These are phyloP conservation scores for Gonioctena quinquepunctata DNA, from an alignment of 1,140 invertebrate species.

Conservation along the genomic window DNA sequence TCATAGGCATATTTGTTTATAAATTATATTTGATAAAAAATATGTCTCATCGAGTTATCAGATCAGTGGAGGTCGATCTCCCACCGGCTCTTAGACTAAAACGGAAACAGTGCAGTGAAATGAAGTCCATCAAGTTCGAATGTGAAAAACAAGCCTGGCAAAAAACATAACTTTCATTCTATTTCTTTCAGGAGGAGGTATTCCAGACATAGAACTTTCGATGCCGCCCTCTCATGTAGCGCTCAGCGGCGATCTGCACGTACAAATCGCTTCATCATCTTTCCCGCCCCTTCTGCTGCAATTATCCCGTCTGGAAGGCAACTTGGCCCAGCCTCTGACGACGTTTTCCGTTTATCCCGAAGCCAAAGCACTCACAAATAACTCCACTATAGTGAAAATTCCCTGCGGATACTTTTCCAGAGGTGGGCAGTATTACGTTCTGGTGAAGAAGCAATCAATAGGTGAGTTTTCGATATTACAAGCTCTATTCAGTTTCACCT, in stretches of 20 bases:
- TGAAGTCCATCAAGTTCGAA: no score
- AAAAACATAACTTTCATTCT: neutral
- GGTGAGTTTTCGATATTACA: no score
- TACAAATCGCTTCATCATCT: constrained; percentile 58
- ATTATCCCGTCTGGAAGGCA: constrained; percentile 54
- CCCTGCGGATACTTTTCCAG: constrained; percentile 72
- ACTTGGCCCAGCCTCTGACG: constrained; percentile 45
- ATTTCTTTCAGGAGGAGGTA: constrained; percentile 47
- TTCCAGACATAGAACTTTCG: constrained; percentile 56
- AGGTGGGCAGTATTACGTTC: constrained; percentile 62
- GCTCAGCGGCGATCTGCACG: constrained; percentile 67
- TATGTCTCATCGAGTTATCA: no score
- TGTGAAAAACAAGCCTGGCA: no score
- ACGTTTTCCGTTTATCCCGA: constrained; percentile 52
- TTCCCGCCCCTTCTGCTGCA: constrained; percentile 53
- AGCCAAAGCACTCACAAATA: constrained; percentile 42
- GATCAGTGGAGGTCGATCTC: no score
- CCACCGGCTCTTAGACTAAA: no score
- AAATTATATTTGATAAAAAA: no score
- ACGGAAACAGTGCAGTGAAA: no score
- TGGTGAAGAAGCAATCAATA: constrained; percentile 55
- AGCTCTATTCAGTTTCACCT: no score
- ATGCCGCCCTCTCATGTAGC: constrained; percentile 66
- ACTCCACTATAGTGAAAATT: constrained; percentile 59
- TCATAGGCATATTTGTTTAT: no score